Evolutionary conservation across 2,888 invertebrate species (phyloP), one percentile per base, ranked within the genome.

Genomic region (Morinoia aosen): DNA sequence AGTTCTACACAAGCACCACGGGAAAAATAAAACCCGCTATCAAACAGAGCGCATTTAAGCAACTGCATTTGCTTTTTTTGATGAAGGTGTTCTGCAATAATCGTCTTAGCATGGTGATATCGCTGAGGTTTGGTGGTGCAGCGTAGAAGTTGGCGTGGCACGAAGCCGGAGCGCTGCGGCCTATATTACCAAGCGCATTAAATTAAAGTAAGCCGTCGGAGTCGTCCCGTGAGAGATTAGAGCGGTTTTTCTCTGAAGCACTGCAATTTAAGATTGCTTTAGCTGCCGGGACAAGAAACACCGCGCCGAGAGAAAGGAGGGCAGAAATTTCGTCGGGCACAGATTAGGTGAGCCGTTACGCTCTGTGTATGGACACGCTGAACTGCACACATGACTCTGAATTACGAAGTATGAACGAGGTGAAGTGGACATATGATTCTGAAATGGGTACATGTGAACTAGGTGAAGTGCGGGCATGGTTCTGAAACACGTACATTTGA

Each of bases 191-290:
- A 57, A 57, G 93, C 57, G 93, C 93, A 93, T 93, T 93, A 93
- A 93, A 93, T 93, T 93, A 93, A 33, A 93, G 93, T 93, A 57
- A 93, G 93, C 93, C 57, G 57, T 48, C 12, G 57, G 93, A 57
- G 57, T 93, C 57, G 93, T 93, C 93, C 93, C 93, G 57, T n/a
- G 57, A 93, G 93, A 93, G 93, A 93, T 93, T 93, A 93, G 57
- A 57, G 48, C 93, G 57, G 57, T 93, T 93, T 93, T 93, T 93
- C 93, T 93, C 93, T 33, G 93, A 93, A 93, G 48, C 57, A 57
- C 56, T 40, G 93, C 93, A 93, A 93, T 93, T 93, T 93, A 93
- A 93, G 93, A 57, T 93, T 93, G n/a, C 93, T 93, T 93, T 48
- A 57, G 93, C 57, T 57, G 12, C 90, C 90, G 25, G 1, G 76